Conservation (phyloP, 1,140 invertebrate species). For the Luehdorfia chinensis region DNA sequence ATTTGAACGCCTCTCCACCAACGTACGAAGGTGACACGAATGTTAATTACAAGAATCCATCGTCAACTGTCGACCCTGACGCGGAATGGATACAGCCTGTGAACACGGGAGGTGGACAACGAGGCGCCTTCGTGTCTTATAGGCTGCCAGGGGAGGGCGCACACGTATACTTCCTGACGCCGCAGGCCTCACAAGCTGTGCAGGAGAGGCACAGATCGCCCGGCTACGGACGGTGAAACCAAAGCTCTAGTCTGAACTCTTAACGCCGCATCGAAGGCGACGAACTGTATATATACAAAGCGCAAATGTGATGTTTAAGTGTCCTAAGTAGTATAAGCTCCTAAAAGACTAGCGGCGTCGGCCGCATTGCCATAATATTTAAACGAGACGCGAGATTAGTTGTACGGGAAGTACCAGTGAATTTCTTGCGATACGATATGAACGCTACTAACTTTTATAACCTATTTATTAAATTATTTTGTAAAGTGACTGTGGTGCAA, state of each 20-base stretch:
- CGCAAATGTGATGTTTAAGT: constrained; percentile 76
- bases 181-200: constrained; percentile 80
- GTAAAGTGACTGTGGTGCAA: constrained; percentile 67
- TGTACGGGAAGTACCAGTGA: constrained; percentile 11
- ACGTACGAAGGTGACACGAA: constrained; percentile 79
- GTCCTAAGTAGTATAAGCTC: constrained; percentile 73
- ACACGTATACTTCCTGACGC: constrained; percentile 87
- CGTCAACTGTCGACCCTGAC: constrained; percentile 81
- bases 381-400: constrained; percentile 28
- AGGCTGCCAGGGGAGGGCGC: constrained; percentile 82
- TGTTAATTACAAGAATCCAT: constrained; percentile 80
- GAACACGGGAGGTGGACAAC: constrained; percentile 66
- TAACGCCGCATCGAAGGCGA: constrained; percentile 37
- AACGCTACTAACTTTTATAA: constrained; percentile 47
- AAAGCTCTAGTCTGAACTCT: constrained; percentile 72
- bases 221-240: constrained; percentile 72
- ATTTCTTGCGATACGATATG: constrained; percentile 28
- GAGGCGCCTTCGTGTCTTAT: constrained; percentile 81
- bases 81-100: constrained; percentile 80
- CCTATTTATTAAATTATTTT: constrained; percentile 71
- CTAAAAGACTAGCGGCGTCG: constrained; percentile 59
- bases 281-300: constrained; percentile 68
- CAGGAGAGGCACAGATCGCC: constrained; percentile 62
- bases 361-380: constrained; percentile 72
- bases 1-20: constrained; percentile 65